Evolutionary conservation across 2,797 vertebrate genomes (phyloP).

Genomic region (Cyprinodon diabolis): DNA sequence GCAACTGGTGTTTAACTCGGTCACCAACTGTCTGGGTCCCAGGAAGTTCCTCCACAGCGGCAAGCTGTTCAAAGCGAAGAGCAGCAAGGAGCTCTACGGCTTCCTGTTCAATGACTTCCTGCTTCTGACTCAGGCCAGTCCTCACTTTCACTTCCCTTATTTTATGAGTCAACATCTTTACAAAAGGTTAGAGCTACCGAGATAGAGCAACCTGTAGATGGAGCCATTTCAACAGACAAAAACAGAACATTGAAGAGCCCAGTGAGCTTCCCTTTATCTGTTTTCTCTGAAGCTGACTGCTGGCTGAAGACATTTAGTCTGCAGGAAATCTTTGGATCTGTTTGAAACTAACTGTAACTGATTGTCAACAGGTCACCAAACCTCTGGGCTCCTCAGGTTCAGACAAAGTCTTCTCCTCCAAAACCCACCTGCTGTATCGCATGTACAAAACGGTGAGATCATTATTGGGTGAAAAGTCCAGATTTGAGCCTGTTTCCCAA

Average conservation of each 20-base stretch:
- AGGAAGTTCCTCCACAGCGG: conserved; percentile 99
- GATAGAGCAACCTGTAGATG: background rate
- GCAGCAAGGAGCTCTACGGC: conserved; percentile 97
- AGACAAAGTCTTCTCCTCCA: conserved; percentile 97
- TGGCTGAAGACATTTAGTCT: background rate
- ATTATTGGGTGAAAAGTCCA: background rate
- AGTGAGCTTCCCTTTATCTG: background rate
- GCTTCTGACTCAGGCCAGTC: conserved; percentile 86
- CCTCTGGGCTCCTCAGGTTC: conserved; percentile 91
- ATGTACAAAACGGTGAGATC: conserved; percentile 97
- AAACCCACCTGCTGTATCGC: conserved; percentile 97
- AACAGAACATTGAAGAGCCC: background rate
- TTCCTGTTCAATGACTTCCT: conserved; percentile 99
- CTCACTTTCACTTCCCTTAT: background rate
- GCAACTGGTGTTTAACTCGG: conserved; percentile 99
- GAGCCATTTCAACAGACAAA: background rate
- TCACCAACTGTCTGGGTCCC: conserved; percentile 97
- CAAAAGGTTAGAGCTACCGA: background rate
- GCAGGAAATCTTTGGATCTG: background rate
- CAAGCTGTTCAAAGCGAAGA: conserved; percentile 98
- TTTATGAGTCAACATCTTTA: background rate
- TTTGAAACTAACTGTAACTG: background rate
- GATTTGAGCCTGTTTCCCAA: background rate
- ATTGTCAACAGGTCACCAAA: conserved; percentile 84
- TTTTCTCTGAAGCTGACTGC: background rate